phyloP scores from a whole-genome alignment of 2,888 invertebrate genomes.

The Octodonta nipae region DNA sequence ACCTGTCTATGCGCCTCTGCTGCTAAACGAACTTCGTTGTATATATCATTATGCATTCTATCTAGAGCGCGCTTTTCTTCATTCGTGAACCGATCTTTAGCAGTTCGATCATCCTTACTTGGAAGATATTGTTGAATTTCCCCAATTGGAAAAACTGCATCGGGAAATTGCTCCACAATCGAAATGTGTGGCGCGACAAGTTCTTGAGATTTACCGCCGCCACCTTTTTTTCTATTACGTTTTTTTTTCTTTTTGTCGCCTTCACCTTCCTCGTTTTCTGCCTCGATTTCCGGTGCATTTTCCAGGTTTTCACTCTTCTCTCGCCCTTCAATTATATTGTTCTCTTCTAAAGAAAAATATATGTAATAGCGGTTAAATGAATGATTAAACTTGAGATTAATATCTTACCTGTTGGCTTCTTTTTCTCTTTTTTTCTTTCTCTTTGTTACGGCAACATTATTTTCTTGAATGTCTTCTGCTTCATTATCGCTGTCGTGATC shows the following conservation, averaged over 20 bases:
- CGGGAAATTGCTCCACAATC: conserved; percentile 70
- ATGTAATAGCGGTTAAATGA: too few relatives aligned
- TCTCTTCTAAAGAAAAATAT: too few relatives aligned
- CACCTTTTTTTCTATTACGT: conserved; percentile 46
- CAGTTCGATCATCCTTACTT: conserved; percentile 67
- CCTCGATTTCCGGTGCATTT: conserved; percentile 19
- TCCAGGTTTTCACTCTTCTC: conserved; percentile 11
- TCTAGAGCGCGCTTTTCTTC: conserved; percentile 86
- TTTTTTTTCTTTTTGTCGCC: conserved; percentile 56
- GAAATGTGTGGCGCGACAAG: conserved; percentile 83
- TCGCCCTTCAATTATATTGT: conserved; percentile 3
- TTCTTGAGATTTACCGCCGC: conserved; percentile 45
- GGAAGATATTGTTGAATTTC: conserved; percentile 74
- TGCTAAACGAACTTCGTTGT: conserved; percentile 86
- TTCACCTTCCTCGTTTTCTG: conserved; percentile 36
- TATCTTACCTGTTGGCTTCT: conserved; percentile 6
- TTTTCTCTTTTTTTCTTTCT: conserved; percentile 67
- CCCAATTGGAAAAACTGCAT: conserved; percentile 75
- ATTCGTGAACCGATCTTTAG: conserved; percentile 70
- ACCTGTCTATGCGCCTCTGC: conserved; percentile 96
- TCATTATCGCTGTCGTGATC: conserved; percentile 37
- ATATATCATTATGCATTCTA: conserved; percentile 79
- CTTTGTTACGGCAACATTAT: conserved; percentile 60
- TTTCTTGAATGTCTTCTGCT: conserved; percentile 39
- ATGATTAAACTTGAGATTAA: too few relatives aligned